These are phyloP conservation scores for Chironomus tentans DNA, from an alignment of 2,888 invertebrate species.

Conservation along the genomic window DNA sequence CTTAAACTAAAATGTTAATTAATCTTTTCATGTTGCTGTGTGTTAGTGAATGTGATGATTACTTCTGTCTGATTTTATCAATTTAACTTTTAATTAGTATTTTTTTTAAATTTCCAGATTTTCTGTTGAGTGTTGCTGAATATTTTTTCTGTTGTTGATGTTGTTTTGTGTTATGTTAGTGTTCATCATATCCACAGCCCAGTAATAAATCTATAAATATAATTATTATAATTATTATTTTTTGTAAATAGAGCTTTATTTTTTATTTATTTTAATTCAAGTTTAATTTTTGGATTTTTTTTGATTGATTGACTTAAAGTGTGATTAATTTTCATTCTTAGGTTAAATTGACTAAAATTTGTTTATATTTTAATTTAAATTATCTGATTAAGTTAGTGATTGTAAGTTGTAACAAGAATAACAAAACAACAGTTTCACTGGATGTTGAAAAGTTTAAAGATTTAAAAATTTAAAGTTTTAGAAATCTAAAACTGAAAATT, in stretches of 20 bases:
- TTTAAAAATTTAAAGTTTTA: no score
- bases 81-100: not conserved
- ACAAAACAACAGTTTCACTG: no score
- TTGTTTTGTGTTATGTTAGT: conserved; percentile 1
- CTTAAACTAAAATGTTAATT: no score
- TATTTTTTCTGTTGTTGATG: not conserved
- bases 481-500: no score
- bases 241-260: not conserved
- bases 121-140: not conserved
- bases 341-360: no score
- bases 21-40: no score
- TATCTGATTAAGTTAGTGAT: no score
- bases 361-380: no score
- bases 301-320: not conserved
- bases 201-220: conserved; percentile 11
- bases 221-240: not conserved
- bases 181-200: conserved; percentile 7
- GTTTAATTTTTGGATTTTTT: not conserved
- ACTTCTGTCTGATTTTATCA: no score
- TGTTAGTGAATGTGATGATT: no score
- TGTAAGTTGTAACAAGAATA: no score
- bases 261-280: not conserved
- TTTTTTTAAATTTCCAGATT: not conserved
- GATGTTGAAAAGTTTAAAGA: no score
- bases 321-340: not conserved